Conservation (phyloP, 2,888 invertebrate species). For the Folsomia candida region DNA sequence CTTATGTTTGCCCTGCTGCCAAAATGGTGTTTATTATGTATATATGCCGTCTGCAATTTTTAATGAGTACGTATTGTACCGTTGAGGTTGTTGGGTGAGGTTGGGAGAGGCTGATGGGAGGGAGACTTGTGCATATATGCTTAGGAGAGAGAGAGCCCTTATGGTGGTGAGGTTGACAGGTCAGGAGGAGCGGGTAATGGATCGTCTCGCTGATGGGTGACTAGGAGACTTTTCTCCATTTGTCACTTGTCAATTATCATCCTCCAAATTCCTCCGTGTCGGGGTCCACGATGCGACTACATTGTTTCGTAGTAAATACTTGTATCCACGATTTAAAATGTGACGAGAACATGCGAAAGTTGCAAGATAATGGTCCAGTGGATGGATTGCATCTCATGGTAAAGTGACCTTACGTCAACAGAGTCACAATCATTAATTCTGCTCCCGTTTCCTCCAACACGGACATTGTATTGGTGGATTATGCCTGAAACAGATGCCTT, state of each 20-base stretch:
- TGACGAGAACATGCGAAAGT: background rate
- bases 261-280: background rate
- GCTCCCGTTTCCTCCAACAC: background rate
- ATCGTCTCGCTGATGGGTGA: background rate
- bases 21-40: no score
- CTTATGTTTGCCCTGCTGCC: no score
- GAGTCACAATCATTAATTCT: background rate
- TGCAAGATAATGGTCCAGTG: background rate
- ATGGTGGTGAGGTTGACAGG: background rate
- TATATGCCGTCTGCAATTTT: no score
- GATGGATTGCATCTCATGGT: background rate
- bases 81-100: no score
- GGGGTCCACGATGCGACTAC: background rate
- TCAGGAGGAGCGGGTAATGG: background rate
- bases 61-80: no score
- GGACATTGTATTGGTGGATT: background rate
- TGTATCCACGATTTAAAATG: no score
- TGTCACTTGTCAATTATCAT: background rate
- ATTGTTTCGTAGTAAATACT: background rate
- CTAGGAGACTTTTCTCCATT: background rate
- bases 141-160: no score
- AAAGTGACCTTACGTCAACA: background rate
- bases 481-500: background rate
- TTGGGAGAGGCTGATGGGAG: no score
- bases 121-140: no score